phyloP scores from a whole-genome alignment of 2,888 invertebrate genomes.

The Xanthia icteritia region DNA sequence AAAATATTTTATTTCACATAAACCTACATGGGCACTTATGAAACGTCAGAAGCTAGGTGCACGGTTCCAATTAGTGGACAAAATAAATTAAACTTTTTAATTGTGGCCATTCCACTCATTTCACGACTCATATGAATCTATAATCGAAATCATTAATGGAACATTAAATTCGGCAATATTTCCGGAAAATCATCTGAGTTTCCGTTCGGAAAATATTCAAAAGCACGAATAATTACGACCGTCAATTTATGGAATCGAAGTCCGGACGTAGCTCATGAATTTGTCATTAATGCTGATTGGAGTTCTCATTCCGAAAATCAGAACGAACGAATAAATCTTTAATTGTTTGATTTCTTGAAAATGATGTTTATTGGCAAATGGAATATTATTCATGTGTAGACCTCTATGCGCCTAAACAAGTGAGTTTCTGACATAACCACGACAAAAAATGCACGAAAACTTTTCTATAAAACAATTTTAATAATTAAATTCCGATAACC shows the following conservation, averaged over 20 bases:
- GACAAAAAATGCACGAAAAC: background rate
- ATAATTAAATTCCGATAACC: background rate
- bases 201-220: background rate
- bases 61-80: too few species aligned
- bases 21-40: too few species aligned
- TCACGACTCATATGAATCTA: background rate
- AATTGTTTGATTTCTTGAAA: background rate
- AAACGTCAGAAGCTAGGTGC: too few species aligned
- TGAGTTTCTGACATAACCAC: too few species aligned
- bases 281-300: constrained; percentile 1
- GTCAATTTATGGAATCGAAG: constrained; percentile 16
- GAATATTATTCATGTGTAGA: background rate
- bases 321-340: background rate
- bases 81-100: background rate
- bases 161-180: constrained; percentile 1
- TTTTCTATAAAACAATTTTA: background rate
- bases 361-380: background rate
- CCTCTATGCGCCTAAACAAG: too few species aligned
- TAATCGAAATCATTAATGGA: constrained; percentile 9
- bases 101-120: background rate
- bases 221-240: constrained; percentile 20
- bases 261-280: constrained; percentile 9
- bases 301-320: background rate
- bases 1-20: too few species aligned
- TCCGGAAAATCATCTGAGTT: constrained; percentile 9